phyloP scores from a whole-genome alignment of 2,888 invertebrate genomes.

The Sepiola atlantica region DNA sequence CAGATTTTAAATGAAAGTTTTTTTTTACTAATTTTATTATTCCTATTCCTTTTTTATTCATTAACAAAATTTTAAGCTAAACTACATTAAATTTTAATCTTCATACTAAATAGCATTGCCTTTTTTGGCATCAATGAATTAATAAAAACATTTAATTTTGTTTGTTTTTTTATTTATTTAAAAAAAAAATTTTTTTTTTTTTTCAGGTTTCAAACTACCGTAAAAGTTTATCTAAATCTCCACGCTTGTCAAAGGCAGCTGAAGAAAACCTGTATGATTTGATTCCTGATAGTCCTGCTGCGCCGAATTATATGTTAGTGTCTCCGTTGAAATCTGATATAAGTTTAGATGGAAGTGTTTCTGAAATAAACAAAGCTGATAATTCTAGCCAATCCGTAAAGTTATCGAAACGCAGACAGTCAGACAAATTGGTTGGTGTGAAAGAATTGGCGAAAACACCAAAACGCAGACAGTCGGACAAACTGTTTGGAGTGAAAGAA shows the following conservation, averaged over 20 bases:
- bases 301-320: conserved; percentile 72
- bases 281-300: conserved; percentile 71
- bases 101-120: neutral
- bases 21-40: too few relatives aligned
- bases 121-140: neutral
- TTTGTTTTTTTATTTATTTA: neutral
- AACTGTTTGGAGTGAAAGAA: conserved; percentile 50
- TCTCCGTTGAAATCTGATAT: conserved; percentile 63
- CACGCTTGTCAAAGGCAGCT: conserved; percentile 46
- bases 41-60: neutral
- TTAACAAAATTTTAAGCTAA: neutral
- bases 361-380: neutral
- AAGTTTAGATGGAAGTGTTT: neutral
- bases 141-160: neutral
- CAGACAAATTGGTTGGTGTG: neutral
- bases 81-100: neutral
- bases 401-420: neutral
- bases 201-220: neutral
- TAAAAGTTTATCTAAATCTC: conserved; percentile 5
- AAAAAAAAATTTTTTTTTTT: neutral
- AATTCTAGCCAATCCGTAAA: neutral
- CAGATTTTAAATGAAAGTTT: too few relatives aligned
- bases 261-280: conserved; percentile 67
- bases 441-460: neutral
- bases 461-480: conserved; percentile 50